phyloP scores from a whole-genome alignment of 2,888 invertebrate genomes.

The Fragum whitleyi region DNA sequence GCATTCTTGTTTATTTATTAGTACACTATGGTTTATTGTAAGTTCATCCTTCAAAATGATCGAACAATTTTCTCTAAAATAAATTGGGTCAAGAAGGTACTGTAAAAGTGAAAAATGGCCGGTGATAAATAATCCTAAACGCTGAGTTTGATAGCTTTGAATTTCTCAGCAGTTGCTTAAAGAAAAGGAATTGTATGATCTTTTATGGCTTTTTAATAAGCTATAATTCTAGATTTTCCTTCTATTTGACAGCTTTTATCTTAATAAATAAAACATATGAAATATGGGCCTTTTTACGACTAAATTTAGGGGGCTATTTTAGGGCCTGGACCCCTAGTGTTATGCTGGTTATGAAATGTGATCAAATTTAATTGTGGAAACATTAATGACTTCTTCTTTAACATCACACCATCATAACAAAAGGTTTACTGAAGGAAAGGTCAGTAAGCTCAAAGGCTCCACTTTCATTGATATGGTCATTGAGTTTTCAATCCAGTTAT shows the following conservation, averaged over 20 bases:
- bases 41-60: too few species aligned
- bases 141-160: background rate
- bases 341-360: conserved; percentile 28
- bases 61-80: too few species aligned
- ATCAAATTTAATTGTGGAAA: conserved; percentile 17
- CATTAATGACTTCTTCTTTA: conserved; percentile 8
- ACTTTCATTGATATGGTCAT: too few species aligned
- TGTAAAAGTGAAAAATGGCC: background rate
- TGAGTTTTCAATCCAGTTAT: too few species aligned
- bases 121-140: conserved; percentile 5
- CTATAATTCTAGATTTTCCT: conserved; percentile 40
- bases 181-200: conserved; percentile 37
- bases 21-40: too few species aligned
- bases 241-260: conserved; percentile 50
- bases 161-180: conserved; percentile 19
- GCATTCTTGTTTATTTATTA: too few species aligned
- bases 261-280: conserved; percentile 57
- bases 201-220: conserved; percentile 61
- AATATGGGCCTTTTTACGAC: conserved; percentile 59
- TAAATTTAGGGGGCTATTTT: conserved; percentile 18
- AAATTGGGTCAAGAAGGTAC: too few species aligned
- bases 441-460: background rate
- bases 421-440: background rate
- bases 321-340: conserved; percentile 7
- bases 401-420: conserved; percentile 13